Evolutionary conservation across 2,888 invertebrate genomes (phyloP).

Genomic region (Crematogaster levior): DNA sequence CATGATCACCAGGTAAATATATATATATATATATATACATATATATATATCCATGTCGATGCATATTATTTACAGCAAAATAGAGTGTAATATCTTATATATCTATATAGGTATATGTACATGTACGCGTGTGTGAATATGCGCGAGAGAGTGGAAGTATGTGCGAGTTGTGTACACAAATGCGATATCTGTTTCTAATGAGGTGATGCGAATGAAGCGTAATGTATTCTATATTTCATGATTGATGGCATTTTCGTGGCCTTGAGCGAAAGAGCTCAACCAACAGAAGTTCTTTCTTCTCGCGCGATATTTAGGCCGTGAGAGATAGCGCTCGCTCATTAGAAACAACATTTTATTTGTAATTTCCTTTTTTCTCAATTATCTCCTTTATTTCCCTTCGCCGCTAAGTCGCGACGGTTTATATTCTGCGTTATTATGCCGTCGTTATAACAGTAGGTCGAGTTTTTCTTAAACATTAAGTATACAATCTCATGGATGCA

Average conservation of each 20-base stretch:
- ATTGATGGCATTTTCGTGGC: conserved; percentile 46
- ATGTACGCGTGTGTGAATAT: conserved; percentile 58
- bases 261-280: conserved; percentile 40
- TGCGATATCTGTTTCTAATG: conserved; percentile 81
- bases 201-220: conserved; percentile 83
- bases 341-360: conserved; percentile 41
- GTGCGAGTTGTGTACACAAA: conserved; percentile 68
- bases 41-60: conserved; percentile 81
- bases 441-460: conserved; percentile 15
- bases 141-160: conserved; percentile 32
- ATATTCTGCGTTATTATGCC: not conserved
- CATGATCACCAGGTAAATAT: conserved; percentile 81
- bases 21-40: not conserved
- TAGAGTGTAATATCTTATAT: conserved; percentile 78
- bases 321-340: conserved; percentile 41
- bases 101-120: conserved; percentile 47
- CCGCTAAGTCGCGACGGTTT: not conserved
- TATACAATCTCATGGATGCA: conserved; percentile 20
- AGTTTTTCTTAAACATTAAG: conserved; percentile 28
- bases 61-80: conserved; percentile 85
- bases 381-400: conserved; percentile 10
- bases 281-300: conserved; percentile 42
- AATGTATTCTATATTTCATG: conserved; percentile 60
- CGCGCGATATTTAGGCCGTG: conserved; percentile 48
- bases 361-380: conserved; percentile 1